These are phyloP conservation scores for Osmoderma eremita DNA, from an alignment of 2,888 invertebrate species.

Conservation along the genomic window DNA sequence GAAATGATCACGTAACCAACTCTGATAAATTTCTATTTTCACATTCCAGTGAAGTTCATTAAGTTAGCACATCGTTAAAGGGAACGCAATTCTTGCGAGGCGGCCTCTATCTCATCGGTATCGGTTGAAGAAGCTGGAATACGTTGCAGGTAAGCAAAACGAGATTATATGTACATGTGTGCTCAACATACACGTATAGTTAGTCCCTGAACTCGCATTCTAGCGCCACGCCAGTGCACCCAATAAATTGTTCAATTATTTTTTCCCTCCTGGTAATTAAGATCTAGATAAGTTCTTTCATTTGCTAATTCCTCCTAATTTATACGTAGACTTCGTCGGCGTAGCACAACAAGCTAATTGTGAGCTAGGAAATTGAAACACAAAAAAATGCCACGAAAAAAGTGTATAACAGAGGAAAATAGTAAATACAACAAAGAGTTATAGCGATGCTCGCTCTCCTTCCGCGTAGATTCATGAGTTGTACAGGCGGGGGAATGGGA, in stretches of 20 bases:
- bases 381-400: constrained; percentile 6
- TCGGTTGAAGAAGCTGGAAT: constrained; percentile 20
- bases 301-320: constrained; percentile 37
- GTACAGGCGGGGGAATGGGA: constrained; percentile 6
- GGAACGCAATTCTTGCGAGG: constrained; percentile 15
- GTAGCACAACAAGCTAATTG: constrained; percentile 33
- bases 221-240: constrained; percentile 32
- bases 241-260: constrained; percentile 38
- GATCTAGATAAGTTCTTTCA: constrained; percentile 36
- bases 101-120: not conserved
- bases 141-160: constrained; percentile 9
- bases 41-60: constrained; percentile 32
- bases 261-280: constrained; percentile 29
- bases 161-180: too few species aligned
- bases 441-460: constrained; percentile 14
- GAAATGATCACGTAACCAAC: constrained; percentile 33
- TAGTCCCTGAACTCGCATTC: constrained; percentile 28
- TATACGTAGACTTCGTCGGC: constrained; percentile 30
- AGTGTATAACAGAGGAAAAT: not conserved
- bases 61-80: constrained; percentile 22
- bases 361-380: constrained; percentile 10
- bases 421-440: constrained; percentile 3
- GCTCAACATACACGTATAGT: too few species aligned
- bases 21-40: constrained; percentile 36
- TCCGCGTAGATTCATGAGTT: constrained; percentile 8